Evolutionary conservation across 2,797 vertebrate genomes (phyloP).

Genomic region (Lindbergichthys nudifrons): DNA sequence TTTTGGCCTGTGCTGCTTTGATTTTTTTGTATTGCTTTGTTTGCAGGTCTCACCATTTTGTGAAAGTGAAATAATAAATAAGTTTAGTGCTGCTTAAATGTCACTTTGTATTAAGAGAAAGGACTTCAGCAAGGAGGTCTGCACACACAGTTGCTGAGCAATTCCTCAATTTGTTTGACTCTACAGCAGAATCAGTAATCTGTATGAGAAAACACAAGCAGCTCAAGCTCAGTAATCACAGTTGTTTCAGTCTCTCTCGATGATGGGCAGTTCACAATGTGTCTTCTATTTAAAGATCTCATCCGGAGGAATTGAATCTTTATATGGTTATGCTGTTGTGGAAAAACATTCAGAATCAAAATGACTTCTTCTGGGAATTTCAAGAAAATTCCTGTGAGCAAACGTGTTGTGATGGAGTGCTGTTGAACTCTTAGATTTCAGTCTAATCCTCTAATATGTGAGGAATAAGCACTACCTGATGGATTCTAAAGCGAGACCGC

Average conservation of each 20-base stretch:
- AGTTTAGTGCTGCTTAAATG: background rate
- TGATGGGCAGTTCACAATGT: slow-evolving; percentile 61
- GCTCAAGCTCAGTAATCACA: slow-evolving; percentile 3
- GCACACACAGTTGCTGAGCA: background rate
- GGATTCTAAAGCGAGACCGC: slow-evolving; percentile 39
- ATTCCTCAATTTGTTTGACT: too few species aligned
- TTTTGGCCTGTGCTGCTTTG: background rate
- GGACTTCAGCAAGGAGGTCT: background rate
- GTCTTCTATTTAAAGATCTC: slow-evolving; percentile 69
- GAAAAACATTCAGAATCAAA: slow-evolving; percentile 62
- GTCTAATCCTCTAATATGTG: slow-evolving; percentile 48
- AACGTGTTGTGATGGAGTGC: slow-evolving; percentile 4
- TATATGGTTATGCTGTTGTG: slow-evolving; percentile 75
- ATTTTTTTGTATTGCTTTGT: background rate
- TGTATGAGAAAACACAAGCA: background rate
- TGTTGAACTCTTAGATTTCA: slow-evolving; percentile 39
- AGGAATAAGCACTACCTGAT: slow-evolving; percentile 38
- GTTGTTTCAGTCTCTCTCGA: slow-evolving; percentile 29
- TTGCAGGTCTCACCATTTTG: background rate
- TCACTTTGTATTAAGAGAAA: background rate
- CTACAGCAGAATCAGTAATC: background rate
- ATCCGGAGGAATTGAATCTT: slow-evolving; percentile 70
- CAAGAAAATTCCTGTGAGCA: slow-evolving; percentile 9
- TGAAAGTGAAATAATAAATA: background rate
- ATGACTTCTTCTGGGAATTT: slow-evolving; percentile 55